Evolutionary conservation across 2,888 invertebrate species (phyloP).

Genomic region (Euplagia quadripunctaria): DNA sequence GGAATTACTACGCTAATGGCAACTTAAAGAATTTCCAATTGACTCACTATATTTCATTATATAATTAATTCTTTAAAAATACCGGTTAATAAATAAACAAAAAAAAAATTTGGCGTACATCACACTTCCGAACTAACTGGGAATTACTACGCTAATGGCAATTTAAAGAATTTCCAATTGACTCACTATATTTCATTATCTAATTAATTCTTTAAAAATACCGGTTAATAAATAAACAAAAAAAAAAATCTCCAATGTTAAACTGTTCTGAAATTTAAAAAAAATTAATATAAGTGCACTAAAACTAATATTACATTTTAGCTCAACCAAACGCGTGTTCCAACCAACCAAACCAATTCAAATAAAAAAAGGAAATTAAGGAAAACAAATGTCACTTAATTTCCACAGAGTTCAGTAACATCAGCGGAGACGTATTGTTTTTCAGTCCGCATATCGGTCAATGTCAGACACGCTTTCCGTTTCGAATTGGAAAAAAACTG

Average conservation of each 20-base stretch:
- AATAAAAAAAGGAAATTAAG: slow-evolving; percentile 38
- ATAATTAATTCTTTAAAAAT: neutral
- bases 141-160: slow-evolving; percentile 36
- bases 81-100: neutral
- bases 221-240: neutral
- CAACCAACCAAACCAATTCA: no score
- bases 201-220: neutral
- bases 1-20: slow-evolving; percentile 36
- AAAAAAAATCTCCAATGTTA: slow-evolving; percentile 1
- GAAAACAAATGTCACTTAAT: slow-evolving; percentile 46
- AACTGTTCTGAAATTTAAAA: slow-evolving; percentile 16
- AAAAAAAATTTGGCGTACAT: slow-evolving; percentile 26
- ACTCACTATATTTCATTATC: slow-evolving; percentile 3
- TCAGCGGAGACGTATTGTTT: slow-evolving; percentile 69
- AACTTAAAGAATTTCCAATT: slow-evolving; percentile 32
- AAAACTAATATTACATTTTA: slow-evolving; percentile 10
- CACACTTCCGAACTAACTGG: slow-evolving; percentile 21
- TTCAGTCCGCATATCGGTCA: slow-evolving; percentile 79
- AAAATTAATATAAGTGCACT: slow-evolving; percentile 21
- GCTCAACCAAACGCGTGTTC: slow-evolving; percentile 24
- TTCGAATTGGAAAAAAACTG: slow-evolving; percentile 62
- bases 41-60: slow-evolving; percentile 7
- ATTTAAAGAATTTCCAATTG: slow-evolving; percentile 32
- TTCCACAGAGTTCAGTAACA: slow-evolving; percentile 46
- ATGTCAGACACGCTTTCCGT: slow-evolving; percentile 78